Evolutionary conservation across 2,113 vertebrate species (phyloP).

Genomic region (Phaethornis superciliosus): DNA sequence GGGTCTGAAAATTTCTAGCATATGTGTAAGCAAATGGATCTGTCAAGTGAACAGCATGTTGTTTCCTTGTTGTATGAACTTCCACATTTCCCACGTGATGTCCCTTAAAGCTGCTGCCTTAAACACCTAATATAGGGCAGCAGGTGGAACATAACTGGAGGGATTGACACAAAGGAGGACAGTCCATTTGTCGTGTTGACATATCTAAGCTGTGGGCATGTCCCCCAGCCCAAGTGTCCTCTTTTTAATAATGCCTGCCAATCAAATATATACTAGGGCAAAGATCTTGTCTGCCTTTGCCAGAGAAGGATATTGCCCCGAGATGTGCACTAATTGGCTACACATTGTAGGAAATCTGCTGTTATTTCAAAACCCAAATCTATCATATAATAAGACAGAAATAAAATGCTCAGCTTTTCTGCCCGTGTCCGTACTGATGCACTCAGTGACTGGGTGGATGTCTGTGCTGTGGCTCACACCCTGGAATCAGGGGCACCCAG

Average conservation of each 20-base stretch:
- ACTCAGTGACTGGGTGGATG: neutral
- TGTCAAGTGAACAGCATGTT: neutral
- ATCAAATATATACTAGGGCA: constrained; percentile 18
- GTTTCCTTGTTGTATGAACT: neutral
- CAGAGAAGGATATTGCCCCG: constrained; percentile 34
- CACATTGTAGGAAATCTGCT: neutral
- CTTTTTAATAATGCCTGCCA: constrained; percentile 62
- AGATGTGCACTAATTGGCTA: constrained; percentile 30
- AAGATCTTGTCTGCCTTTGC: constrained; percentile 10
- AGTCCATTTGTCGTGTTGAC: constrained; percentile 45
- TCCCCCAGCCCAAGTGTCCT: constrained; percentile 50
- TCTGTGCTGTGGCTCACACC: neutral
- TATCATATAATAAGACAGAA: neutral
- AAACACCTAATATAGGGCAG: constrained; percentile 3
- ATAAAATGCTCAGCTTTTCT: neutral
- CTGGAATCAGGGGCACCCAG: neutral
- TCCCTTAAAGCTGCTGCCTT: constrained; percentile 16
- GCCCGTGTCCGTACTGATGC: neutral
- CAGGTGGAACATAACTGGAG: constrained; percentile 16
- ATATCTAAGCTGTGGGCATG: constrained; percentile 53
- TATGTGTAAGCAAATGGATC: neutral
- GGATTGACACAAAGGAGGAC: constrained; percentile 6
- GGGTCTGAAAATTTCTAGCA: neutral
- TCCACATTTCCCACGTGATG: neutral
- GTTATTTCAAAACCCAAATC: neutral